phyloP scores from a whole-genome alignment of 2,888 invertebrate species.

The Brenthis daphne region DNA sequence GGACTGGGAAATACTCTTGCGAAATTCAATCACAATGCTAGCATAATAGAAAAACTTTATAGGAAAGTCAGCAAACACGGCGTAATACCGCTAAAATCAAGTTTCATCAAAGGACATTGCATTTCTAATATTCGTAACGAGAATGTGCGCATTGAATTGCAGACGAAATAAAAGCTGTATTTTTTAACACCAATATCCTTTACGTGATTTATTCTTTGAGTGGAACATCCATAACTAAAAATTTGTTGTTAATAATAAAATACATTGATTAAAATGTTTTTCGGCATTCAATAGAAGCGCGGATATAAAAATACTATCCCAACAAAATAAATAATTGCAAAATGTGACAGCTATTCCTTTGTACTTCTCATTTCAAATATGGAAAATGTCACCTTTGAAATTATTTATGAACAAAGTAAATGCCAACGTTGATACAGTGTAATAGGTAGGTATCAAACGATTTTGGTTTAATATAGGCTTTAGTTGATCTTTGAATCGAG shows the following conservation, averaged over 20 bases:
- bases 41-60: conserved; percentile 40
- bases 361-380: background rate
- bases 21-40: conserved; percentile 40
- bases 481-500: conserved; percentile 8
- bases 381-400: background rate
- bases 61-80: conserved; percentile 36
- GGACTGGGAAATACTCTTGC: conserved; percentile 37
- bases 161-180: conserved; percentile 15
- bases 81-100: conserved; percentile 45
- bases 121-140: conserved; percentile 42
- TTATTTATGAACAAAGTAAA: background rate
- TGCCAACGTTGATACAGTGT: background rate
- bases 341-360: no score
- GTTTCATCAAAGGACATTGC: conserved; percentile 45
- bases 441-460: conserved; percentile 3
- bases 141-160: conserved; percentile 14
- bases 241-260: background rate
- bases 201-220: conserved; percentile 11
- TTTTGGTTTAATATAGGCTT: conserved; percentile 1
- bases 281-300: no score
- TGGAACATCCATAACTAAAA: conserved; percentile 3
- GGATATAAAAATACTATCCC: no score
- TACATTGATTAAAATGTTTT: background rate
- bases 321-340: no score
- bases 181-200: conserved; percentile 23